Base-by-base conservation (phyloP, 2,888 invertebrate genomes). In the Stegana nigrithorax region DNA sequence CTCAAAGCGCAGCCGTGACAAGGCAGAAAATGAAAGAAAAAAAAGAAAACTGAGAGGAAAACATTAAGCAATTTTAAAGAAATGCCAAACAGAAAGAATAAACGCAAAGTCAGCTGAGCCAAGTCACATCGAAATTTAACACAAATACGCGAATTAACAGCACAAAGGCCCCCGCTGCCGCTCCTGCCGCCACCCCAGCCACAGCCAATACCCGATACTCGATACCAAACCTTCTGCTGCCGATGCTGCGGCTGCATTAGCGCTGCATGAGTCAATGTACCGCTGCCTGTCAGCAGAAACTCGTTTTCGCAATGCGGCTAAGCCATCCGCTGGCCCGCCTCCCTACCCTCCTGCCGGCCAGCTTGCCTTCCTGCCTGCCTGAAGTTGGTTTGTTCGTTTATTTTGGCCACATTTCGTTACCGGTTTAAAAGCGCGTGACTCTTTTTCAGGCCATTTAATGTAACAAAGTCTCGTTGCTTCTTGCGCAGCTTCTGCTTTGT, bases 91-190 rank as follows among this genome's bases (percentile, higher is more conserved):
- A 12, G 23, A 19, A 59, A 7, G 44, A 26, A n/a, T n/a, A 50
- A 50, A 50, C 21, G 25, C 26, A 27, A 27, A 29, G n/a, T n/a
- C n/a, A n/a, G n/a, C n/a, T n/a, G n/a, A n/a, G n/a, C n/a, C n/a
- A n/a, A n/a, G n/a, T n/a, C n/a, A n/a, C n/a, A n/a, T n/a, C n/a
- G n/a, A n/a, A 25, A 45, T 67, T 80, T 80, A 75, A 68, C 75
- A 73, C 67, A 65, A 61, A 65, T 61, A 67, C 69, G 75, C 68
- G 71, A 76, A 80, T 69, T 77, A 65, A 62, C 59, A 56, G 50
- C 26, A 47, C 57, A 39, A 39, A 14, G n/a, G 39, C 17, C n/a
- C n/a, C n/a, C 12, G n/a, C 32, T 32, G 32, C n/a, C 3, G 2
- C 32, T 32, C 3, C n/a, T n/a, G n/a, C n/a, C n/a, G n/a, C n/a